These are phyloP conservation scores for Crossocerus cetratus DNA, from an alignment of 2,888 invertebrate genomes.

Conservation along the genomic window DNA sequence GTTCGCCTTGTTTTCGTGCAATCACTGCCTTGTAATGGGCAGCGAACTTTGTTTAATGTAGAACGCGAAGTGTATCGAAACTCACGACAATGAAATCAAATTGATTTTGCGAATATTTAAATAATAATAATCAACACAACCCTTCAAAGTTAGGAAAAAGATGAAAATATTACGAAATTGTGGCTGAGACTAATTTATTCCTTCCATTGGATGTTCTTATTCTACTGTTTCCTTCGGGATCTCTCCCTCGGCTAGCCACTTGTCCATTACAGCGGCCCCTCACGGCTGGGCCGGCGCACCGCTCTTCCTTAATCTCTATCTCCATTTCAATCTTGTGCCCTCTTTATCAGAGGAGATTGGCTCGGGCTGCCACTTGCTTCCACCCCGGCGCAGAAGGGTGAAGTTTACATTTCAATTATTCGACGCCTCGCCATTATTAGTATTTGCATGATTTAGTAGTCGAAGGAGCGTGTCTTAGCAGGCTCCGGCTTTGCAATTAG, in stretches of 20 bases:
- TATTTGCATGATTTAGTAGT: constrained; percentile 73
- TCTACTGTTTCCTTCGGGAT: not conserved
- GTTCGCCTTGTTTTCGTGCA: too few species aligned
- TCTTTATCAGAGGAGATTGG: constrained; percentile 11
- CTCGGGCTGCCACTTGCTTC: constrained; percentile 38
- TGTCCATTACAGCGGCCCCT: not conserved
- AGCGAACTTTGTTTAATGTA: too few species aligned
- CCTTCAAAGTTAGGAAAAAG: too few species aligned
- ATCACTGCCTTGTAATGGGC: too few species aligned
- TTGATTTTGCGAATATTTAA: too few species aligned
- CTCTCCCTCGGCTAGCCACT: not conserved
- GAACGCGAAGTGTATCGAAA: too few species aligned
- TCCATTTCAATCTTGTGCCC: constrained; percentile 3
- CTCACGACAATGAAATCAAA: too few species aligned
- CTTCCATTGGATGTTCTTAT: not conserved
- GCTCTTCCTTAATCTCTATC: constrained; percentile 13
- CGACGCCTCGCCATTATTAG: constrained; percentile 70
- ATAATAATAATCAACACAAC: too few species aligned
- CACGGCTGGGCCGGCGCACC: not conserved
- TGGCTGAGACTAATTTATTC: not conserved
- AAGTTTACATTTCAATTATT: constrained; percentile 75
- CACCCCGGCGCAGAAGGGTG: constrained; percentile 35
- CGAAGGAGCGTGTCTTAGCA: constrained; percentile 54
- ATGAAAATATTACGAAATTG: too few species aligned
- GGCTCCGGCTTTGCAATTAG: constrained; percentile 41